Evolutionary conservation across 2,113 vertebrate species (phyloP), one percentile per base, ranked within the genome.

Genomic region (Melanotaenia duboulayi): DNA sequence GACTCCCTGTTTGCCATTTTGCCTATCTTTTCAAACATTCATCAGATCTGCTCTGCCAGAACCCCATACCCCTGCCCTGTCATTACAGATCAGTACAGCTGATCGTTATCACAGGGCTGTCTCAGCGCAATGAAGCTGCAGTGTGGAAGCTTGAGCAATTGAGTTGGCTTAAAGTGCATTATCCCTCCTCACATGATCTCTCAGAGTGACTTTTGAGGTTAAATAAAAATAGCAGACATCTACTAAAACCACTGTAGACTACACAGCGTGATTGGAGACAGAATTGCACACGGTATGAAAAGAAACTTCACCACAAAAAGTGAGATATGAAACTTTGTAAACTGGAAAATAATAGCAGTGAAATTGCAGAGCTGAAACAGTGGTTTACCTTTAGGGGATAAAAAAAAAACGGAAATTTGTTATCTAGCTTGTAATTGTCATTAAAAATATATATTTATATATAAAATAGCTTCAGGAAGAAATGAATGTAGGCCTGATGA

Each of bases 61-160:
- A 20, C 73, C 61, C 25, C 51, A 25, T 28, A 80, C 62, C 59
- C 17, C 60, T 48, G 59, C 57, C 54, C 79, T 83, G 85, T 87
- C 73, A 81, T 84, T 87, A 86, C 79, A 79, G 71, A 90, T 85
- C 80, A 84, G 68, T 55, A 61, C 64, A 71, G 60, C 76, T 85
- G 83, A 89, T 90, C 72, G 71, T 74, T 85, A 83, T 84, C 59
- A 49, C 59, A 70, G 61, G 50, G 60, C 60, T 60, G 57, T 71
- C 65, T 60, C 64, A 61, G 64, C 57, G 76, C 76, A 20, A 9
- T 37, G 65, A 69, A 54, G 71, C 74, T 57, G 60, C 22, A 40
- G 71, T 44, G 42, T 39, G 74, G 55, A 76, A 72, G 78, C 56
- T 55, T 52, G 64, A 66, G 58, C 40, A 49, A 75, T 50, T 81